These are phyloP conservation scores for Teleiodes luculella DNA, from an alignment of 2,888 invertebrate genomes.

Conservation along the genomic window DNA sequence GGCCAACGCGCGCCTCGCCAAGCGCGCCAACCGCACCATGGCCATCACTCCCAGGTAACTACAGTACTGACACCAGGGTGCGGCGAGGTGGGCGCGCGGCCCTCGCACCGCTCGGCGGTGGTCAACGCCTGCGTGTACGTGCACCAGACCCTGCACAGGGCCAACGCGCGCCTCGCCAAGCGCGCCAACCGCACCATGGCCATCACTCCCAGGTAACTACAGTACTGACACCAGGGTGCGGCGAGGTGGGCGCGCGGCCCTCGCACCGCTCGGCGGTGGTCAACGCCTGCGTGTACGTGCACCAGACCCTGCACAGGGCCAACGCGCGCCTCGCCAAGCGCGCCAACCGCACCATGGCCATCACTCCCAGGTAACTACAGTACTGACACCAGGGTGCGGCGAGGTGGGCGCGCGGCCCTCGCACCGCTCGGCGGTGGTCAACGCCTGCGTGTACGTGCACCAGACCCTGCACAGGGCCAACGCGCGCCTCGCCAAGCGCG, in stretches of 20 bases:
- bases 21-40: constrained; percentile 96
- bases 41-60: constrained; percentile 94
- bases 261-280: constrained; percentile 97
- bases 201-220: constrained; percentile 90
- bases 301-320: constrained; percentile 97
- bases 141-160: constrained; percentile 97
- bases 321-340: constrained; percentile 94
- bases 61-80: constrained; percentile 66
- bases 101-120: constrained; percentile 96
- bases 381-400: constrained; percentile 76
- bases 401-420: constrained; percentile 85
- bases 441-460: constrained; percentile 98
- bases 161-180: constrained; percentile 93
- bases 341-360: constrained; percentile 97
- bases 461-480: constrained; percentile 98
- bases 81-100: constrained; percentile 84
- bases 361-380: constrained; percentile 88
- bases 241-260: constrained; percentile 85
- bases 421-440: constrained; percentile 98
- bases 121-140: constrained; percentile 99
- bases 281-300: constrained; percentile 98
- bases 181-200: constrained; percentile 97
- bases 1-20: constrained; percentile 93
- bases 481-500: constrained; percentile 91
- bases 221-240: constrained; percentile 72